Base-by-base conservation (phyloP, 2,888 invertebrate species). In the Chrysopilus asiliformis region DNA sequence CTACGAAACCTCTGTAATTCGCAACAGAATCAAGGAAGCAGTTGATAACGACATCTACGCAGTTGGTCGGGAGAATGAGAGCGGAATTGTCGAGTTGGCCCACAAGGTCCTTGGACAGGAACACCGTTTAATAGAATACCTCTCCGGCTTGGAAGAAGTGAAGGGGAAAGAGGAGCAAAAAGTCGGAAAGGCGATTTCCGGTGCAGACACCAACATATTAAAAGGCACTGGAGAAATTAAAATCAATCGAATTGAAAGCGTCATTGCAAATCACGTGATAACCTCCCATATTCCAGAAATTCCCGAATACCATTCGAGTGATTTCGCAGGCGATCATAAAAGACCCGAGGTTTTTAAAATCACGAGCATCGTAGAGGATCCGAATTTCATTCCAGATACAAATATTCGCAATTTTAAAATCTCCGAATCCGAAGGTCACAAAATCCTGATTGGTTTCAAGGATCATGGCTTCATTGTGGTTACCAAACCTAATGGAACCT, bases 311-410 rank as follows among this genome's bases (percentile, higher is more conserved):
- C 48, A 55, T 33, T 36, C 53, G 4, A 45, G 52, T 2, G 52
- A 52, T 20, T 38, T 32, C 17, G 10, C 13, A 19, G 17, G 8
- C 8, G 27, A 19, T 3, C 51, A 51, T 4, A 28, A 32, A 22
- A 6, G n/a, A 28, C 50, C 55, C 9, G 62, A 64, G 39, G 43
- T 55, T 30, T 45, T 64, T 1, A 34, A 52, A 4, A 47, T 64
- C 2, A 47, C 45, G 13, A 49, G 46, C 6, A 54, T 64, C 4
- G 53, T 50, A 31, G 61, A 62, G 45, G 49, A 61, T 32, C 36
- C 51, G 1, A 43, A 48, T 3, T 60, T 56, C 24, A 36, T 42
- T 3, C 40, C 53, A 6, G 56, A n/a, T n/a, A n/a, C 43, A 9
- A 25, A 26, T 1, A 43, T 56, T 3, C 48, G 35, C 6, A 47